Evolutionary conservation across 1,140 invertebrate species (phyloP).

Genomic region (Homarus americanus): DNA sequence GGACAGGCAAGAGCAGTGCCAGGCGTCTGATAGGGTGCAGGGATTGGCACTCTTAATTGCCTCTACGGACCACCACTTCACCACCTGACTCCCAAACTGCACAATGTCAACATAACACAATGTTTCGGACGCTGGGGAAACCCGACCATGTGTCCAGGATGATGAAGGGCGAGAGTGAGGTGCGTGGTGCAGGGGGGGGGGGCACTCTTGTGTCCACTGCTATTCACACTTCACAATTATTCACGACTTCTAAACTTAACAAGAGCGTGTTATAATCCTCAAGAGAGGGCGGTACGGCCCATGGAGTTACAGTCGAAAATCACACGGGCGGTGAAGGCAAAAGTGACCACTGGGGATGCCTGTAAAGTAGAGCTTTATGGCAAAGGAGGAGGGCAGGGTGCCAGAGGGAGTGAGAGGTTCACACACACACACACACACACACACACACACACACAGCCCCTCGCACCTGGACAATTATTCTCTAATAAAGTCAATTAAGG

Average conservation of each 20-base stretch:
- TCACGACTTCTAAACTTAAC: slow-evolving; percentile 5
- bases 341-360: background rate
- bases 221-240: background rate
- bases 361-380: background rate
- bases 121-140: background rate
- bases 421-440: too few relatives aligned
- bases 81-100: background rate
- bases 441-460: too few relatives aligned
- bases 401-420: background rate
- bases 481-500: slow-evolving; percentile 14
- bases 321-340: background rate
- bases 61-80: background rate
- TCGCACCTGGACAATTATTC: slow-evolving; percentile 14
- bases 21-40: background rate
- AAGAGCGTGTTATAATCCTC: slow-evolving; percentile 6
- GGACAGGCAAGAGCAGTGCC: too few relatives aligned
- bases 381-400: background rate
- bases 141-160: background rate
- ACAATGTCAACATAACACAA: background rate
- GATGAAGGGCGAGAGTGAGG: background rate
- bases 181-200: too few relatives aligned
- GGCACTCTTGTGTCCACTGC: background rate
- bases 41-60: slow-evolving; percentile 14
- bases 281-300: background rate
- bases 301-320: background rate